These are phyloP conservation scores for Polymixis flavicincta DNA, from an alignment of 2,888 invertebrate species.

Conservation along the genomic window DNA sequence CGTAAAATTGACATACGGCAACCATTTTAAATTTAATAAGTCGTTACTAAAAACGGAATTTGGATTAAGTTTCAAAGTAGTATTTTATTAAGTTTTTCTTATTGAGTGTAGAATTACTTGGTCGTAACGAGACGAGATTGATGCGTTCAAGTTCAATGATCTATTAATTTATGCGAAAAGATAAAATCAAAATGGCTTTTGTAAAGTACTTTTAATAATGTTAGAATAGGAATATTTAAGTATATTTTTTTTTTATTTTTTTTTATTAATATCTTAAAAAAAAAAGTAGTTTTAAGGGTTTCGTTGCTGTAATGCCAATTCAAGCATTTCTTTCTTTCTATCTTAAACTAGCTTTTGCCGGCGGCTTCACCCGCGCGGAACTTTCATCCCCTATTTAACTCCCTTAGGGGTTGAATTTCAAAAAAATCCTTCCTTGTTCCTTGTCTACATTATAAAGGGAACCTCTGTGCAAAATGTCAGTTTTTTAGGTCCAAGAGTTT, in stretches of 20 bases:
- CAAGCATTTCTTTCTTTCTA: too few relatives aligned
- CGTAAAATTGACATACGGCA: slow-evolving; percentile 17
- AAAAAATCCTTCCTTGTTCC: too few relatives aligned
- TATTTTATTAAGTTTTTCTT: slow-evolving; percentile 24
- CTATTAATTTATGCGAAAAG: background rate
- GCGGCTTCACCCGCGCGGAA: too few relatives aligned
- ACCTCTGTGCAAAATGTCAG: too few relatives aligned
- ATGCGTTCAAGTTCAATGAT: background rate
- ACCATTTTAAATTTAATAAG: slow-evolving; percentile 4
- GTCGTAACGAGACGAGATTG: slow-evolving; percentile 1
- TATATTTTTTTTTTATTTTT: too few relatives aligned
- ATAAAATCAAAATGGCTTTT: slow-evolving; percentile 19
- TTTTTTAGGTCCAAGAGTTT: too few relatives aligned
- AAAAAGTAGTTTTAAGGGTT: too few relatives aligned
- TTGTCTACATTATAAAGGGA: too few relatives aligned
- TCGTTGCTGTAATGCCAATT: too few relatives aligned
- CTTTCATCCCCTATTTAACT: too few relatives aligned
- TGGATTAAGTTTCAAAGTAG: slow-evolving; percentile 33
- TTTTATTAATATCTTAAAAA: background rate
- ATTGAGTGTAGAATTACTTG: slow-evolving; percentile 34
- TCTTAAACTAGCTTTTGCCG: too few relatives aligned
- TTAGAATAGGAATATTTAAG: background rate
- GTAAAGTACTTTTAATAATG: background rate
- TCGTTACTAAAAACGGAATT: slow-evolving; percentile 21
- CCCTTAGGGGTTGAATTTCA: too few relatives aligned